Percentiles rank a stretch among this genome's conserved stretches.
phyloP scores from a whole-genome alignment of 2,888 invertebrate species.

The Xestia xanthographa region DNA sequence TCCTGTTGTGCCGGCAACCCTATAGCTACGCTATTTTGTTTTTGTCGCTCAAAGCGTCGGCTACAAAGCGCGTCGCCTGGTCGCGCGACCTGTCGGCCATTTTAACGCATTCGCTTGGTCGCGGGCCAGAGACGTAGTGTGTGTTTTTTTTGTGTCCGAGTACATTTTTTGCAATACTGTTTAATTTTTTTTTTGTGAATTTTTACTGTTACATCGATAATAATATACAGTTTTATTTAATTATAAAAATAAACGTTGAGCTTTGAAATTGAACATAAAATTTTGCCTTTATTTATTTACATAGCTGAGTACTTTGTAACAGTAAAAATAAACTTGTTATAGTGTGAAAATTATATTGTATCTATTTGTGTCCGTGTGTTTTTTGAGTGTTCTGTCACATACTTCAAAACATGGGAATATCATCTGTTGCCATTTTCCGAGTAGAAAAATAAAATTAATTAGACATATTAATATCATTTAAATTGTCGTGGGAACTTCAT shows the following conservation, averaged over 20 bases:
- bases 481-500: slow-evolving; percentile 10
- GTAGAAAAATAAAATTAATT: not conserved
- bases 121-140: slow-evolving; percentile 11
- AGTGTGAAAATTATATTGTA: slow-evolving; percentile 6
- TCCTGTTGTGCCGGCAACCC: slow-evolving; percentile 3
- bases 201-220: slow-evolving; percentile 5
- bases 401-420: slow-evolving; percentile 22
- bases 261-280: not conserved
- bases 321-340: slow-evolving; percentile 9
- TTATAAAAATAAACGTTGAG: not conserved
- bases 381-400: slow-evolving; percentile 24
- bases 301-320: slow-evolving; percentile 1
- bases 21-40: slow-evolving; percentile 24
- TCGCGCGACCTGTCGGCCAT: slow-evolving; percentile 22
- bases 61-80: slow-evolving; percentile 14
- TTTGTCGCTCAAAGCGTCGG: slow-evolving; percentile 26
- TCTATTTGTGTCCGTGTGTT: slow-evolving; percentile 14
- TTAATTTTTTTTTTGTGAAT: not conserved
- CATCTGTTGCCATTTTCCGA: slow-evolving; percentile 16
- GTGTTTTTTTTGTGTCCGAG: not conserved
- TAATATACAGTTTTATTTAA: not conserved
- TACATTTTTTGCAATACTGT: not conserved
- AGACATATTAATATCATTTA: not conserved
- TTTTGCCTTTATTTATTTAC: not conserved
- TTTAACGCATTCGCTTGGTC: slow-evolving; percentile 43